Evolutionary conservation across 2,113 vertebrate genomes (phyloP).

Genomic region (Myxocyprinus asiaticus): DNA sequence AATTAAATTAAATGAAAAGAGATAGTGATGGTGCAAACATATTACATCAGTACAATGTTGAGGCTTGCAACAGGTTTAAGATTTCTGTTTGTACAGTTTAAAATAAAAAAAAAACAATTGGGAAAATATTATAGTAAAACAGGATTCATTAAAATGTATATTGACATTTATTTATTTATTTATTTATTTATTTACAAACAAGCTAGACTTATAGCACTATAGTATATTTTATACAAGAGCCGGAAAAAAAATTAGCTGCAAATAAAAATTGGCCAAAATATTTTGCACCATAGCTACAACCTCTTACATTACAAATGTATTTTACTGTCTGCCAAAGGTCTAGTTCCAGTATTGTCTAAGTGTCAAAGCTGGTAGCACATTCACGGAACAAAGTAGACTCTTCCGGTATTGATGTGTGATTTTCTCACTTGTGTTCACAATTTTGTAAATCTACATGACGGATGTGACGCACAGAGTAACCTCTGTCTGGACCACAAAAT

Average conservation of each 20-base stretch:
- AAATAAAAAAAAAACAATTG: background rate
- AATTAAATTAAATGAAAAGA: constrained; percentile 24
- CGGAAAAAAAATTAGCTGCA: background rate
- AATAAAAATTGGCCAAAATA: constrained; percentile 25
- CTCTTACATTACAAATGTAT: background rate
- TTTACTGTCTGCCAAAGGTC: background rate
- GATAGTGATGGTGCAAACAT: background rate
- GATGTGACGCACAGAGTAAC: constrained; percentile 62
- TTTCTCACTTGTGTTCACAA: background rate
- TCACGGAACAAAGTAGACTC: constrained; percentile 10
- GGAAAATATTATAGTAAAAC: too few relatives aligned
- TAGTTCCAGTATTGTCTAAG: background rate
- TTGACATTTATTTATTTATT: too few relatives aligned
- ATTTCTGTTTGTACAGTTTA: background rate
- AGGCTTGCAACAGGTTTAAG: constrained; percentile 46
- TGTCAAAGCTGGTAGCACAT: constrained; percentile 16
- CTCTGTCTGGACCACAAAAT: constrained; percentile 70
- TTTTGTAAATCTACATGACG: constrained; percentile 52
- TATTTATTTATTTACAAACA: too few relatives aligned
- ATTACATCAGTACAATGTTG: constrained; percentile 12
- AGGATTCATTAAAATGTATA: too few relatives aligned
- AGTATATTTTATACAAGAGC: background rate
- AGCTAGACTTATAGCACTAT: too few relatives aligned
- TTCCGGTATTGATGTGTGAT: background rate
- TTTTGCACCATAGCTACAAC: constrained; percentile 17